These are phyloP conservation scores for Craniophora ligustri DNA, from an alignment of 2,888 invertebrate genomes.

Conservation along the genomic window DNA sequence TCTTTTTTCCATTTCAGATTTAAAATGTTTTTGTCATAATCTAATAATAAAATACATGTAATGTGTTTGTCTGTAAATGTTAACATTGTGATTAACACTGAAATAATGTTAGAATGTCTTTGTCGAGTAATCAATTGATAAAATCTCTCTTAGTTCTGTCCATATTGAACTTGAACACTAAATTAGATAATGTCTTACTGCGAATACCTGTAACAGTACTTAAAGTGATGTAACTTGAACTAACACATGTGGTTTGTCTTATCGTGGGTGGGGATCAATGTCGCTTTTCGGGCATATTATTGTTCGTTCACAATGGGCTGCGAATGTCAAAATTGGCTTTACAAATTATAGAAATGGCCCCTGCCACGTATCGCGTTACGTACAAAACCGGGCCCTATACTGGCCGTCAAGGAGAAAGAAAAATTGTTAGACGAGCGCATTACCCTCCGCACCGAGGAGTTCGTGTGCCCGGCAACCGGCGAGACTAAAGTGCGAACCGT, in stretches of 20 bases:
- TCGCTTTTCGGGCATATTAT: conserved; percentile 77
- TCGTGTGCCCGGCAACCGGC: conserved; percentile 95
- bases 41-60: conserved; percentile 65
- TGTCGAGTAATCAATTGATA: conserved; percentile 57
- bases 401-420: conserved; percentile 96
- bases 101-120: conserved; percentile 54
- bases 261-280: conserved; percentile 67
- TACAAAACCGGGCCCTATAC: conserved; percentile 94
- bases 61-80: conserved; percentile 71
- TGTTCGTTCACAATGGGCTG: conserved; percentile 72
- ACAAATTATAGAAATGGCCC: conserved; percentile 89
- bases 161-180: conserved; percentile 30
- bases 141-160: conserved; percentile 31
- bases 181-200: conserved; percentile 37
- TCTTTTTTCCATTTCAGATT: conserved; percentile 57
- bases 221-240: conserved; percentile 58
- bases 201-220: conserved; percentile 47
- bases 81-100: conserved; percentile 79
- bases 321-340: conserved; percentile 86
- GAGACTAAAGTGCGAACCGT: conserved; percentile 96
- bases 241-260: conserved; percentile 64
- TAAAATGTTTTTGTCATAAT: conserved; percentile 70
- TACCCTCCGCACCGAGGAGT: conserved; percentile 96
- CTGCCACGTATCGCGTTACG: conserved; percentile 96
- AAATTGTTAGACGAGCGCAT: conserved; percentile 96